Base-by-base conservation (phyloP, 2,113 vertebrate species). In the Ammodramus savannarum region DNA sequence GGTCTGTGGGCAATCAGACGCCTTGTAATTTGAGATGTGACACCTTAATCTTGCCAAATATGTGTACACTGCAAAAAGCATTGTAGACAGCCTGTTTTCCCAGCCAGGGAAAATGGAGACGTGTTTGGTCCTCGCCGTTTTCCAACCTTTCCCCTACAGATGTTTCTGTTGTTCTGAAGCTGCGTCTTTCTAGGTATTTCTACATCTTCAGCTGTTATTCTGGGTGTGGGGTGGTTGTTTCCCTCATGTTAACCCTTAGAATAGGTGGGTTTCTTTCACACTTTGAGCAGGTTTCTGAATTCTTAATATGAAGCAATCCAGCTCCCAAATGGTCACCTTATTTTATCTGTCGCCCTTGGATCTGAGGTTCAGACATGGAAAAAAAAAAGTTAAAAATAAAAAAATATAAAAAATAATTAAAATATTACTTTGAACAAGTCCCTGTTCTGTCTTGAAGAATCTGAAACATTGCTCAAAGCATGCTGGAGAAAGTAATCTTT, bases 31-130 rank as follows among this genome's bases (percentile, higher is more conserved):
- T 71, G 98, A 98, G 97, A 97, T 86, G 92, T 95, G 95, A 96
- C 97, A 97, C 97, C 97, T 98, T 97, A 97, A 97, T 98, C 97
- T 98, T 95, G 77, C 97, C 98, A 97, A 97, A 97, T 98, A 97
- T 93, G 95, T 95, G 76, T 68, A 52, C 82, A 13, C 78, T 87
- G 87, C 71, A 87, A 85, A 90, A 95, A 78, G 44, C 55, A 80
- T 71, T 85, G 85, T 55, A 54, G 80, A 46, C 29, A 34, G 46
- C 48, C 29, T 81, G 32, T 75, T 94, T 95, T 90, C 14, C 3
- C 58, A 89, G 77, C 77, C 65, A 87, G 16, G 71, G 90, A 86
- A 94, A 93, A 80, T 20, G 67, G 72, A 97, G 85, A 90, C 27
- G 4, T 46, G 21, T 21, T 84, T 59, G 75, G 73, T 78, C 69